Evolutionary conservation across 2,888 invertebrate genomes (phyloP), one percentile per base, ranked within the genome.

Genomic region (Phaonia tiefii): DNA sequence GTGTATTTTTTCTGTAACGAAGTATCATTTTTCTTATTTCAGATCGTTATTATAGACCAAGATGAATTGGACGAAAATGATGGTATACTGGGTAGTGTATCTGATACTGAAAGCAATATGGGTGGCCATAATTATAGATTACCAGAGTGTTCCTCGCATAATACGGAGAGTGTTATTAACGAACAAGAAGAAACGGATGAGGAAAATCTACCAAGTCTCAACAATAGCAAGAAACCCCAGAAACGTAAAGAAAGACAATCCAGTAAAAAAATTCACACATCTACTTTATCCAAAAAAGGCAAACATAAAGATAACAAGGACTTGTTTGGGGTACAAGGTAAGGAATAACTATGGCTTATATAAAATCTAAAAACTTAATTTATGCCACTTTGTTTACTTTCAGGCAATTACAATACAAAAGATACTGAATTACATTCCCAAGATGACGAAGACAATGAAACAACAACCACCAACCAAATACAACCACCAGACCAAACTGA

Each of bases 51-150:
- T 5, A 87, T 89, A 51, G 88, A 89, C 79, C 85, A 89, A 67
- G 89, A 89, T 65, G 87, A 88, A 51, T 78, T 85, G 22, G 75
- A 73, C 11, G 84, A 84, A 20, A 79, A 80, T 25, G 80, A 84
- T 25, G 81, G 84, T n/a, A 67, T 60, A 13, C 44, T 0, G 20
- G 83, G 75, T 11, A 84, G 80, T 79, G 39, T 79, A 42, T 88
- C 88, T 13, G 88, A 88, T 49, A 88, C 89, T 25, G 88, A 88
- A 84, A 88, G 89, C 73, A 88, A 87, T 80, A 82, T 87, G 70
- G 88, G 88, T 8, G 56, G 58, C 54, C 72, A 46, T 60, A 82
- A 56, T 31, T 78, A 65, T 17, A 72, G 42, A 65, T 65, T 49
- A 7, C 42, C 70, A 1, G 67, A 75, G 46, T 5, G 58, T 13